Conservation (phyloP, 2,888 invertebrate species). For the Carcina quercana region DNA sequence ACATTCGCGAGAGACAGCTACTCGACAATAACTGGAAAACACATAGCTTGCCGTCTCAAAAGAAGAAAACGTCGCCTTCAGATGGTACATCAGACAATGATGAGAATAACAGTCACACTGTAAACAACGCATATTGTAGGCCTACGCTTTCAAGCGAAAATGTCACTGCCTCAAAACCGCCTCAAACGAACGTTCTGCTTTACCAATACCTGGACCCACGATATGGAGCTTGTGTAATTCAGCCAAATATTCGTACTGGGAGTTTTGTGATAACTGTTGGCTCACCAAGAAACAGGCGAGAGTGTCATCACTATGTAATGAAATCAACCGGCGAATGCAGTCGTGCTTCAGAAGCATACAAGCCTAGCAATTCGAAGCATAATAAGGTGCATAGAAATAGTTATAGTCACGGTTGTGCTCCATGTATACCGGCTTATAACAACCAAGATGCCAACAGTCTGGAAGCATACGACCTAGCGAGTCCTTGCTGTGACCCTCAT, state of each 20-base stretch:
- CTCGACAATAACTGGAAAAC: constrained; percentile 92
- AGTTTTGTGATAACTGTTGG: constrained; percentile 83
- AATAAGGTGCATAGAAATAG: constrained; percentile 46
- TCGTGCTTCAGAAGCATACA: constrained; percentile 46
- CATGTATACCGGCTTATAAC: constrained; percentile 78
- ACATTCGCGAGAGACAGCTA: constrained; percentile 86
- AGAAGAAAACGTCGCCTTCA: constrained; percentile 79
- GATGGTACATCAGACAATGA: constrained; percentile 59
- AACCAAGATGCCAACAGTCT: constrained; percentile 84
- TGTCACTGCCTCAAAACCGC: constrained; percentile 68
- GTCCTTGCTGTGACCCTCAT: constrained; percentile 90
- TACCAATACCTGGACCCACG: constrained; percentile 83
- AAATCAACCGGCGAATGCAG: constrained; percentile 53
- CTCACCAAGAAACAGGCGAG: constrained; percentile 77
- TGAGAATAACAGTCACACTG: constrained; percentile 55
- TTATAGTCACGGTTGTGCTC: constrained; percentile 79
- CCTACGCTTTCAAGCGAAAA: constrained; percentile 90
- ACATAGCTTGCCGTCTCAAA: constrained; percentile 89
- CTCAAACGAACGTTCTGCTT: constrained; percentile 68
- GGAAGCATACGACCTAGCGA: constrained; percentile 90
- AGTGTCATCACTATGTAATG: constrained; percentile 81
- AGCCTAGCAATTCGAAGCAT: constrained; percentile 44
- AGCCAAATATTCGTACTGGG: constrained; percentile 78
- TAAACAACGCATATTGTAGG: constrained; percentile 79
- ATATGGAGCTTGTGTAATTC: constrained; percentile 80